Evolutionary conservation across 2,797 vertebrate species (phyloP), one percentile per base, ranked within the genome.

Genomic region (Centropyge bicolor): DNA sequence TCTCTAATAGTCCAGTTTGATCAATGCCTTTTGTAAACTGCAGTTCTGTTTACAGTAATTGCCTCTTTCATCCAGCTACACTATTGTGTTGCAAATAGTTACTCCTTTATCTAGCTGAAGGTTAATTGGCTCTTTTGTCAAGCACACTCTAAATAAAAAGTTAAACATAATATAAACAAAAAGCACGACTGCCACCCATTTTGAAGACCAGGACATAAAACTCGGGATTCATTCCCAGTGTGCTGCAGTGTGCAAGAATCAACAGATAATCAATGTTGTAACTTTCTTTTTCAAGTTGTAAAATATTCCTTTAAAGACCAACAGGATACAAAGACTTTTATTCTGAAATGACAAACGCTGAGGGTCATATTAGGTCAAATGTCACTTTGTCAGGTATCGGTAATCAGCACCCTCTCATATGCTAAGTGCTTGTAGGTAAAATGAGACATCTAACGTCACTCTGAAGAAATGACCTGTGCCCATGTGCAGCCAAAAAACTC

Each of bases 1-100:
- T 13, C 49, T 74, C 22, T 63, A 19, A 59, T 57, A 70, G 6
- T 43, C 57, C 22, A 67, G 56, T 20, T 9, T 38, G 60, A 74
- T 68, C 59, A 31, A 24, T 56, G 20, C 12, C 4, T 60, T 70
- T 59, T 51, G 40, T 69, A 45, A 64, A 60, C 35, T 62, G 22
- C 38, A 35, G 31, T 52, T 64, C 27, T 69, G n/a, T 66, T 67
- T 36, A 27, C 48, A 64, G 48, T 46, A 51, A 56, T 51, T 41
- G 24, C 59, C 14, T 43, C n/a, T 55, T 65, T 55, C 17, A 40
- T 55, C 22, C 14, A 38, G 41, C 60, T 12, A 2, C 51, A 8
- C 11, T 24, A 3, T 46, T 35, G 6, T 75, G 4, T 41, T 62
- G 40, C 36, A 35, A 36, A 67, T 65, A 79, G 56, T 46, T 7